Evolutionary conservation across 2,888 invertebrate genomes (phyloP).

Genomic region (Nomada hirtipes): DNA sequence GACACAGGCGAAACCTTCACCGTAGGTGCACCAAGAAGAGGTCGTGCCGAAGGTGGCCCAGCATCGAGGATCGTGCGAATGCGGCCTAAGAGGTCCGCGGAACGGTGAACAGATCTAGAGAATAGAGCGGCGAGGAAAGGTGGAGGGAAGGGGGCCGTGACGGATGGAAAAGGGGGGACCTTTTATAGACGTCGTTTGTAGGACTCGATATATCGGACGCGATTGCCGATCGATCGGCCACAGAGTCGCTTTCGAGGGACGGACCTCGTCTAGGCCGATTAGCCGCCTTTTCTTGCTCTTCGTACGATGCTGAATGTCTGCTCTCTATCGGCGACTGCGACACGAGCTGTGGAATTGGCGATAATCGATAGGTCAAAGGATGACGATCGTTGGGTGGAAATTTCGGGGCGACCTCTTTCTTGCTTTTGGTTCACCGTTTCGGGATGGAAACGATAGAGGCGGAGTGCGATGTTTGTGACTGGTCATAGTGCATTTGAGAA

Average conservation of each 20-base stretch:
- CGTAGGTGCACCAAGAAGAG: constrained; percentile 75
- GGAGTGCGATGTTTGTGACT: not conserved
- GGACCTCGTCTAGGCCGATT: constrained; percentile 4
- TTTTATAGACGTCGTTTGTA: constrained; percentile 72
- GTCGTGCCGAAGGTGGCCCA: constrained; percentile 82
- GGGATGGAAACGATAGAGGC: not conserved
- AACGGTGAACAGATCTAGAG: constrained; percentile 62
- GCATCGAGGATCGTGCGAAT: constrained; percentile 82
- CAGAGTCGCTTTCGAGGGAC: constrained; percentile 24
- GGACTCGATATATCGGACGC: constrained; percentile 71
- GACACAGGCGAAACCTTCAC: constrained; percentile 70
- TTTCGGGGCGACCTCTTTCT: constrained; percentile 6
- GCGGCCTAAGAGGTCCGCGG: constrained; percentile 68
- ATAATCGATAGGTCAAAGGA: constrained; percentile 8
- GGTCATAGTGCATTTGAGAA: not conserved
- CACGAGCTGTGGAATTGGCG: not conserved
- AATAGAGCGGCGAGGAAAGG: constrained; percentile 21
- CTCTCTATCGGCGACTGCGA: too few species aligned
- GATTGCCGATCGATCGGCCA: constrained; percentile 63
- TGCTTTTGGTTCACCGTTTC: not conserved
- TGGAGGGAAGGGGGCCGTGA: constrained; percentile 22
- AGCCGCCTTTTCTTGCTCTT: not conserved
- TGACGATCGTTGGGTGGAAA: constrained; percentile 10
- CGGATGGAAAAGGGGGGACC: constrained; percentile 53
- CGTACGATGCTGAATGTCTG: not conserved